phyloP scores from a whole-genome alignment of 2,888 invertebrate genomes.

The Drosophila monieri region DNA sequence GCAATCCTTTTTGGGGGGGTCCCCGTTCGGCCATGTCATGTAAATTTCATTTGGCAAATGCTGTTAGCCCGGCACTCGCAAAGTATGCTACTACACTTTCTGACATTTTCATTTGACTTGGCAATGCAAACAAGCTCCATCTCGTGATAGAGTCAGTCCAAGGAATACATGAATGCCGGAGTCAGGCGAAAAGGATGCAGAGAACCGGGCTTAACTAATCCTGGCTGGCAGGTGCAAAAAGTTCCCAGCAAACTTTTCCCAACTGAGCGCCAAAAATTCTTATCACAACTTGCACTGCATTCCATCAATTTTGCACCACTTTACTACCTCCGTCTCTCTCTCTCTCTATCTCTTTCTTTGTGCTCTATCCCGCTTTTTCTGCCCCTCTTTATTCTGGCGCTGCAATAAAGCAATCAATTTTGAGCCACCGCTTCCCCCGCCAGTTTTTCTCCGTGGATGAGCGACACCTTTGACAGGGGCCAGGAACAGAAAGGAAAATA shows the following conservation, averaged over 20 bases:
- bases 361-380: not conserved
- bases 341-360: constrained; percentile 12
- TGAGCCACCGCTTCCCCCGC: constrained; percentile 9
- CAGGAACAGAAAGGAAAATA: constrained; percentile 29
- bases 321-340: not conserved
- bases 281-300: constrained; percentile 41
- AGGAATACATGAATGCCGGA: constrained; percentile 55
- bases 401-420: constrained; percentile 75
- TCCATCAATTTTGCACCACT: constrained; percentile 39
- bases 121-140: constrained; percentile 56
- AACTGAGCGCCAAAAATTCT: constrained; percentile 42
- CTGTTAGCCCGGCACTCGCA: constrained; percentile 55
- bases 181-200: not conserved
- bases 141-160: constrained; percentile 37
- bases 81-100: constrained; percentile 58
- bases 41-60: constrained; percentile 64
- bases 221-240: constrained; percentile 35
- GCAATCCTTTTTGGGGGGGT: constrained; percentile 27
- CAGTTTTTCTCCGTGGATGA: constrained; percentile 22
- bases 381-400: constrained; percentile 23
- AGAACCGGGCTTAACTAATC: constrained; percentile 22
- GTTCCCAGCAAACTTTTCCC: constrained; percentile 33
- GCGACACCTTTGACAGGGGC: constrained; percentile 66
- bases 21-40: constrained; percentile 51
- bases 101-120: constrained; percentile 55